Evolutionary conservation across 2,113 vertebrate genomes (phyloP).

Genomic region (Pterocles gutturalis): DNA sequence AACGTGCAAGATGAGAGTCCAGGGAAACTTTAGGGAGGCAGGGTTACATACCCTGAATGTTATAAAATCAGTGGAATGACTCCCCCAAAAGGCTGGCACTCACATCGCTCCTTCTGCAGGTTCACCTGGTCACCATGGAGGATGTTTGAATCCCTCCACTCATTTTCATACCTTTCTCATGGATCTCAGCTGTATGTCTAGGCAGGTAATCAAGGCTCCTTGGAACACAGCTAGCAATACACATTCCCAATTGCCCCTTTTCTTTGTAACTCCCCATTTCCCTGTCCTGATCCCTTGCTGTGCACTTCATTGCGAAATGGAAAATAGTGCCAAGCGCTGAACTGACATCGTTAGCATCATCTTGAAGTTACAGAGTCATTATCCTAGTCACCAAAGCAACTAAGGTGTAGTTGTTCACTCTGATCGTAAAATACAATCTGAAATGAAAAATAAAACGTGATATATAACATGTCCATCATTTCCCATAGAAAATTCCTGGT

Average conservation of each 20-base stretch:
- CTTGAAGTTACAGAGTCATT: rapidly evolving
- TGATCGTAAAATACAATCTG: not conserved
- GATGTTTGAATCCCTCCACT: not conserved
- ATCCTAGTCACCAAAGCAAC: not conserved
- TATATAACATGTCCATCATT: not conserved
- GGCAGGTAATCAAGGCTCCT: not conserved
- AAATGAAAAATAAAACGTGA: not conserved
- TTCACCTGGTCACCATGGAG: rapidly evolving
- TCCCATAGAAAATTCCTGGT: not conserved
- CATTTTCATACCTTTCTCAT: not conserved
- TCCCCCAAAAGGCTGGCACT: no score
- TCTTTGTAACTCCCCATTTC: not conserved
- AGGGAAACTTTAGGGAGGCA: not conserved
- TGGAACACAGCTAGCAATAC: not conserved
- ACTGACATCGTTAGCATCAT: rapidly evolving
- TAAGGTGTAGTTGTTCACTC: not conserved
- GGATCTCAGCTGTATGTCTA: not conserved
- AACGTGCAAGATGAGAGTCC: not conserved
- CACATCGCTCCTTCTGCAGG: rapidly evolving
- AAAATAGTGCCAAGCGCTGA: rapidly evolving
- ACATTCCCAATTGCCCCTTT: not conserved
- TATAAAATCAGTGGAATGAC: rapidly evolving
- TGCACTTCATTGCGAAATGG: not conserved
- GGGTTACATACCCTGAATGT: not conserved
- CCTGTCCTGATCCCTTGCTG: no score